Evolutionary conservation across 1,140 invertebrate genomes (phyloP), one percentile per base, ranked within the genome.

Genomic region (Coptotermes formosanus): DNA sequence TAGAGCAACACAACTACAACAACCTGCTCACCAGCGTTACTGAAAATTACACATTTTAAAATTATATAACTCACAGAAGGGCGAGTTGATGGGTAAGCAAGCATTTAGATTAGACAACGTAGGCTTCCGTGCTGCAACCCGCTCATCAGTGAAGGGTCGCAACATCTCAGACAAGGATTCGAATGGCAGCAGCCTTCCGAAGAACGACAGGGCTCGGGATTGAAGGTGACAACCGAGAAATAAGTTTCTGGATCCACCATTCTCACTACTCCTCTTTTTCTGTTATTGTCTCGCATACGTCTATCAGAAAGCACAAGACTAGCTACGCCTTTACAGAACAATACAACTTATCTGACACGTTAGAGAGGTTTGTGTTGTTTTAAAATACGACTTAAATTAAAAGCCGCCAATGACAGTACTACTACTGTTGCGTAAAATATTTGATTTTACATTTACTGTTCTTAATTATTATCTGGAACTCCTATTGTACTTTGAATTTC

Each of bases 201-300:
- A 30, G 64, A 75, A 30, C 64, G 82, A 83, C 82, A 83, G 82
- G 82, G 25, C 48, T 14, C 43, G 38, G 82, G 43, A 83, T 83
- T 83, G 43, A 83, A 83, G 82, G 82, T 83, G 82, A 83, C 82
- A 83, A 83, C n/a, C 82, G 82, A 43, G 82, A 83, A 83, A 83
- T 83, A 83, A 83, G 43, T 83, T 83, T 75, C 64, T 30, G 64
- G 25, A 30, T 75, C 8, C 14, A 75, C 64, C 25, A n/a, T n/a
- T 9, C 64, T 8, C 9, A 75, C 64, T 30, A 75, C n/a, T 30
- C n/a, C n/a, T 3, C 64, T 75, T 75, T 75, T 75, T 75, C n/a
- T 75, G 25, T 75, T 75, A 75, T n/a, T 55, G 25, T 75, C 64
- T 75, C 25, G 25, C 64, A 75, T 75, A 75, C 64, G 64, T 75